Percentiles rank a stretch among this genome's conserved stretches.
Evolutionary conservation across 2,797 vertebrate species (phyloP).

Genomic region (Cynopterus sphinx): DNA sequence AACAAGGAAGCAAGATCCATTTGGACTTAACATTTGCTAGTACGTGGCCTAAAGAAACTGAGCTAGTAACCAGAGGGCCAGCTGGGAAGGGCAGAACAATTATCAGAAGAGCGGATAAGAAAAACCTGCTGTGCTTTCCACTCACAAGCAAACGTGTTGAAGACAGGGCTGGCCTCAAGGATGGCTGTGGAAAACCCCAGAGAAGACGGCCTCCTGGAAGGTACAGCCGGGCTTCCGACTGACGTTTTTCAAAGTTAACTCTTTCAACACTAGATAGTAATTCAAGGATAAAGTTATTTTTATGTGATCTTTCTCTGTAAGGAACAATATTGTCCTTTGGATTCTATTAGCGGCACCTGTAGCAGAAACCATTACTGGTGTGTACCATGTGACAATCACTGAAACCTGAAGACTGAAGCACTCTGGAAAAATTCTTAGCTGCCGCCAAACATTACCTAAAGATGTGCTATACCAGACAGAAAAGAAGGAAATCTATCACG

Average conservation of each 20-base stretch:
- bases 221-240: not conserved
- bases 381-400: not conserved
- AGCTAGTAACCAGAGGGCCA: not conserved
- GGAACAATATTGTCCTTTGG: not conserved
- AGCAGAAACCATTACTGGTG: not conserved
- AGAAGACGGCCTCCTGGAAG: not conserved
- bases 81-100: not conserved
- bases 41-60: not conserved
- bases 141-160: fast-evolving
- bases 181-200: not conserved
- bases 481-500: not conserved
- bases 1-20: not conserved
- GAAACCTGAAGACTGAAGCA: not conserved
- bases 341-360: not conserved
- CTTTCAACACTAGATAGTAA: not conserved
- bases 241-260: not conserved
- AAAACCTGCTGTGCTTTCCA: not conserved
- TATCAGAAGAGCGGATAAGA: not conserved
- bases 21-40: not conserved
- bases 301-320: not conserved
- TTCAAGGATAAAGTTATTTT: not conserved
- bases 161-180: not conserved
- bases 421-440: not conserved
- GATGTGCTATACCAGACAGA: not conserved
- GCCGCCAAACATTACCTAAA: not conserved